A percentile compares a stretch with the other conserved stretches of the same genome.
Conservation (phyloP, 1,140 invertebrate genomes). For the Pseudomyrmex gracilis region DNA sequence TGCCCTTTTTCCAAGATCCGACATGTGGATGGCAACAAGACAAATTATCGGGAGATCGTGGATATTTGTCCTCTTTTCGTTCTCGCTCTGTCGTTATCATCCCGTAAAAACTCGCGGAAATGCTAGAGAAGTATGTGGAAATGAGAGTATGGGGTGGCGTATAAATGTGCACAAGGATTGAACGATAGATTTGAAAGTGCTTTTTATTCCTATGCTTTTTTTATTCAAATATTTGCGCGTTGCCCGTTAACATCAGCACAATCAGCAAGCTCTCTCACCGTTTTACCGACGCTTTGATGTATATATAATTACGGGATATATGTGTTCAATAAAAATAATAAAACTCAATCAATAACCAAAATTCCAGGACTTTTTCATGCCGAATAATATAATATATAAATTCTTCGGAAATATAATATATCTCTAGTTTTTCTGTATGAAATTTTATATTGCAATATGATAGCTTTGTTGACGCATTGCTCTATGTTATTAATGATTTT, state of each 20-base stretch:
- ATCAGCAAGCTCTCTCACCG: background rate
- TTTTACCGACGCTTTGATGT: conserved; percentile 5
- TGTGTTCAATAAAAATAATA: background rate
- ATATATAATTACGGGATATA: conserved; percentile 12
- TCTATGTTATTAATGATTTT: too few relatives aligned
- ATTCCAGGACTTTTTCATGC: background rate
- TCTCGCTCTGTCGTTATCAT: conserved; percentile 37
- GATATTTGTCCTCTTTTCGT: conserved; percentile 23
- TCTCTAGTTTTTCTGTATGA: too few relatives aligned
- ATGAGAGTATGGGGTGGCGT: conserved; percentile 15
- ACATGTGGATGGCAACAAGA: conserved; percentile 60
- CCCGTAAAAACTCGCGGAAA: conserved; percentile 35
- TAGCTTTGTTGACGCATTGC: too few relatives aligned
- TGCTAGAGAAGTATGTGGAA: conserved; percentile 21
- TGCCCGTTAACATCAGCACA: background rate
- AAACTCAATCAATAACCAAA: background rate
- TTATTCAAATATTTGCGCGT: background rate
- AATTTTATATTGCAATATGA: too few relatives aligned
- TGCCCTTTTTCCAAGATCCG: conserved; percentile 27
- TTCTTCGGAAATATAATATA: background rate
- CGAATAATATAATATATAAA: background rate
- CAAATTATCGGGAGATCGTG: conserved; percentile 57
- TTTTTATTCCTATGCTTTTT: conserved; percentile 40
- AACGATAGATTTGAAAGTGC: conserved; percentile 26
- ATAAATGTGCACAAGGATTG: conserved; percentile 29